Evolutionary conservation across 1,140 invertebrate genomes (phyloP), one percentile per base, ranked within the genome.

Genomic region (Drosophila burlai): DNA sequence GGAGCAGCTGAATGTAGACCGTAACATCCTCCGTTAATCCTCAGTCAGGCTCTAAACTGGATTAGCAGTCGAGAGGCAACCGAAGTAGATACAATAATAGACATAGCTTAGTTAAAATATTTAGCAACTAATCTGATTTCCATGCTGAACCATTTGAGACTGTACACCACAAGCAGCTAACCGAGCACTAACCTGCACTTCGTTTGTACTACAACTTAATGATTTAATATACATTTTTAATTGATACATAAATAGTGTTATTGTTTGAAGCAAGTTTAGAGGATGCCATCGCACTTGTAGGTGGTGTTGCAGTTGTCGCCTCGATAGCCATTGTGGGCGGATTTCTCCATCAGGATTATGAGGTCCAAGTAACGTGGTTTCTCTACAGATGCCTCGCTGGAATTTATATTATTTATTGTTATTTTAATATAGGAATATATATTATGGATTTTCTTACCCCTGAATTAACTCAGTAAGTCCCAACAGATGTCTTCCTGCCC

Each of bases 401-500:
- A 34, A 72, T n/a, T 43, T 42, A 18, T 29, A 15, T 10, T 15
- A 24, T 16, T 59, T 21, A 42, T 10, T n/a, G 4, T 21, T 42
- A n/a, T 0, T 40, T 21, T 26, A 34, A 29, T 45, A 18, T 9
- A 10, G 3, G 21, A 21, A 31, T 11, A 36, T 8, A 10, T 16
- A 18, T 2, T 21, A 10, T 26, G 5, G 1, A 11, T 26, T 1
- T 29, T 91, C 94, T 93, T 93, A 96, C 96, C 95, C 95, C 72
- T 96, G 94, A 31, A 97, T 93, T 54, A 96, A 93, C 91, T 96
- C 96, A 8, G 95, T 94, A 40, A 95, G 95, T 80, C 96, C 95
- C 46, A 97, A 81, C 2, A 97, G 91, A 65, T 97, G 95, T 75
- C 97, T 96, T 16, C 95, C 96, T 4, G 96, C 96, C 15, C 95